Conservation (phyloP, 2,113 vertebrate genomes). For the Anoplopoma fimbria region DNA sequence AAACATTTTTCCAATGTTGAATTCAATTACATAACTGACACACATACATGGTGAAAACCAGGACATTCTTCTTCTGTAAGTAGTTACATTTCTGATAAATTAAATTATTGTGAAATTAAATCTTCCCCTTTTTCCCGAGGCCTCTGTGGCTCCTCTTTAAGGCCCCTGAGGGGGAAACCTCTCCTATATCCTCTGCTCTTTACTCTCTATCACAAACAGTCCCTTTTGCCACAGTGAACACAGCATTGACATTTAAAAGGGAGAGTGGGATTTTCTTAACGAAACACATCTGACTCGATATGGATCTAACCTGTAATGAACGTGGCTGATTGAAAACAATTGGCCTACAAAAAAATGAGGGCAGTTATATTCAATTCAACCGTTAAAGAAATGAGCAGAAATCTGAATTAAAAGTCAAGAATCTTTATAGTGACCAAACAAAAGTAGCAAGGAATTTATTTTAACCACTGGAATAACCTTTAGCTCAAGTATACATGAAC, state of each 20-base stretch:
- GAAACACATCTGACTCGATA: constrained; percentile 17
- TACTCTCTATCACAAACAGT: neutral
- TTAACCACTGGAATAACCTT: constrained; percentile 20
- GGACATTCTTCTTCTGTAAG: constrained; percentile 6
- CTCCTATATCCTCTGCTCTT: constrained; percentile 4
- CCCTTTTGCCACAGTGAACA: constrained; percentile 12
- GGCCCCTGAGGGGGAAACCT: constrained; percentile 37
- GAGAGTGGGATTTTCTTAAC: constrained; percentile 27
- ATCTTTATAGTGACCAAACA: neutral
- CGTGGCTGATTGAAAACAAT: constrained; percentile 6
- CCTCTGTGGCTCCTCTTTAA: constrained; percentile 17
- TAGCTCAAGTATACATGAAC: neutral
- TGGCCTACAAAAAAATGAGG: neutral
- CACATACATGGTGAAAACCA: constrained; percentile 9
- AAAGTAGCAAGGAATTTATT: neutral
- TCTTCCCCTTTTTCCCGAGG: constrained; percentile 36
- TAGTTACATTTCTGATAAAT: constrained; percentile 33
- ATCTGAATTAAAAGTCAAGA: neutral
- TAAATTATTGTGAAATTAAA: constrained; percentile 60
- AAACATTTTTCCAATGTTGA: constrained; percentile 6
- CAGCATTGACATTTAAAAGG: constrained; percentile 52
- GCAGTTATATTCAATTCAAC: constrained; percentile 10
- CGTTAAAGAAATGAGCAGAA: neutral
- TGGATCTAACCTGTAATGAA: constrained; percentile 43
- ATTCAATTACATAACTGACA: constrained; percentile 33